Evolutionary conservation across 2,888 invertebrate genomes (phyloP), one percentile per base, ranked within the genome.

Genomic region (Cryptocheilus praepositus): DNA sequence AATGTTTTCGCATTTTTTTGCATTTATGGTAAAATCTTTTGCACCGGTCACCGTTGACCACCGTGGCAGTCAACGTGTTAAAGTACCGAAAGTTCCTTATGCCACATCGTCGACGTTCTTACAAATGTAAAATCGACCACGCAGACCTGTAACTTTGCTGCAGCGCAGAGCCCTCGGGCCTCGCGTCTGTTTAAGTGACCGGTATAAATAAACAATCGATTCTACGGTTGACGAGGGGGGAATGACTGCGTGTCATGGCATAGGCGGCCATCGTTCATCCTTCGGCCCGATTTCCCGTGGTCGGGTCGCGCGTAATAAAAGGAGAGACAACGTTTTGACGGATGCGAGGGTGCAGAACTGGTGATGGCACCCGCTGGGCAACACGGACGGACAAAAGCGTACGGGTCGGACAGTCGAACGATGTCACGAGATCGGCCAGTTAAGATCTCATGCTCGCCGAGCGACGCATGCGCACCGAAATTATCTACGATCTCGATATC

Each of bases 271-370:
- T 78, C 76, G 67, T 70, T 74, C 73, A 80, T 80, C 76, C 76
- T 73, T 76, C 72, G 76, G 64, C 58, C 25, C 62, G 15, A 36
- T 36, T 36, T 36, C 36, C 36, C 36, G 36, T 7, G 7, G 36
- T 11, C 8, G 36, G 36, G 36, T 11, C 49, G 59, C 63, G 68
- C 73, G 78, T 74, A 76, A 73, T 73, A 79, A 80, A 77, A 73
- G 72, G 61, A 72, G 73, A 78, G 75, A 72, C 74, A 77, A 82
- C 76, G 74, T 84, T 84, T 83, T 85, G 86, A 86, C 83, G 83
- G 86, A 87, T 86, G 86, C 80, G 86, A 86, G 85, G 86, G 86
- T 86, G 86, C 85, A 81, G 83, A 86, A 82, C 84, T 84, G 86
- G 84, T 85, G 86, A 87, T 85, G 86, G 86, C 85, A 83, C 86